Conservation (phyloP, 1,140 invertebrate species). For the Bombus waltoni region DNA sequence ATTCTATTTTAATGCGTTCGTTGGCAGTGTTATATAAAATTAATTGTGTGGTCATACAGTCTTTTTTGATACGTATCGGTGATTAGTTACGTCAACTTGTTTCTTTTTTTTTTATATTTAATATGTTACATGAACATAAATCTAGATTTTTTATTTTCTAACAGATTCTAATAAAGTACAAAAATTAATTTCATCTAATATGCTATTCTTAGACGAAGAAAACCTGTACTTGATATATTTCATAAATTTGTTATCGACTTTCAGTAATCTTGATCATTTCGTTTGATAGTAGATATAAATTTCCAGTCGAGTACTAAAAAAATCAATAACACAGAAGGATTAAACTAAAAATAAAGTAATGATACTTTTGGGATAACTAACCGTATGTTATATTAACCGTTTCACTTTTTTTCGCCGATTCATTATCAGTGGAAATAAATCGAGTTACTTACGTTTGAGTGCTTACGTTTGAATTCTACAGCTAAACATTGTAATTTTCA, state of each 20-base stretch:
- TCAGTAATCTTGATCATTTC: background rate
- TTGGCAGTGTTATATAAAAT: constrained; percentile 4
- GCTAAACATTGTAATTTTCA: background rate
- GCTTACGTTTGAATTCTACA: background rate
- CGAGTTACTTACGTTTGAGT: background rate
- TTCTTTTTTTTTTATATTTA: too few relatives aligned
- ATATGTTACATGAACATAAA: background rate
- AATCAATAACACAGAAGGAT: background rate
- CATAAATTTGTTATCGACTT: background rate
- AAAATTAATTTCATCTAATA: background rate
- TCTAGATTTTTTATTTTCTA: background rate
- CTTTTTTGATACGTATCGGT: background rate
- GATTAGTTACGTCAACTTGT: background rate
- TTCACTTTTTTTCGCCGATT: background rate
- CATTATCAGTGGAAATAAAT: background rate
- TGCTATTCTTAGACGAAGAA: background rate
- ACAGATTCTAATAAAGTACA: background rate
- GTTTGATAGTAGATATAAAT: background rate
- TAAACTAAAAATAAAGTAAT: background rate
- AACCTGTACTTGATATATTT: background rate
- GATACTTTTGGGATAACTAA: background rate
- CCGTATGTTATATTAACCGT: background rate
- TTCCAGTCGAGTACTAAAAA: background rate
- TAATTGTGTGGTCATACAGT: background rate
- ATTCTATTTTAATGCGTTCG: background rate